Base-by-base conservation (phyloP, 2,888 invertebrate genomes). In the Anaspis maculata region DNA sequence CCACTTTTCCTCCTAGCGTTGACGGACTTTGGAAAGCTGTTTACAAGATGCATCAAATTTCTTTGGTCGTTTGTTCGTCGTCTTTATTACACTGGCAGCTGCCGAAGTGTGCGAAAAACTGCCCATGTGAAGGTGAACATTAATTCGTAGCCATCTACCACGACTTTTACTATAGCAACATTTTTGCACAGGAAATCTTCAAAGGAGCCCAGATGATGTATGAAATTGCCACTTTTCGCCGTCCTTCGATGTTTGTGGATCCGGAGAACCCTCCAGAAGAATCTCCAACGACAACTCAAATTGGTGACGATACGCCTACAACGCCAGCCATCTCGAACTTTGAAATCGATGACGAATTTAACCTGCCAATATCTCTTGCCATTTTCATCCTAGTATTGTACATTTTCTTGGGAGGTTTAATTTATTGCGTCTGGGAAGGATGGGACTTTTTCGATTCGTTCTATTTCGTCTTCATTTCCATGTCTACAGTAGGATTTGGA, bases 401-500 rank as follows among this genome's bases (percentile, higher is more conserved):
- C 65, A 90, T 96, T 25, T 74, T 92, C 37, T 64, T 86, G 10
- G 96, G 96, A 0, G 89, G 90, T 0, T 70, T 79, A 1, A 76
- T 85, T 1, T 95, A 86, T 54, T 77, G 75, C 19, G 57, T 77
- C 10, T 79, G 81, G 74, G 88, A 87, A 62, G 69, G 73, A 0
- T 97, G 96, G 96, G 73, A 74, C n/a, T 87, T 90, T 63, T 84
- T 94, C 53, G 87, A 90, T 38, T 82, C 95, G 0, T 91, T 97
- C 61, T 97, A 97, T 64, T 97, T 96, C 61, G 89, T 96, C 3
- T 96, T 96, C 61, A 88, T 96, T 50, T 92, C 94, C 0, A 87
- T 95, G 79, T 89, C 91, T 1, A 97, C 96, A 1, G 94, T 97
- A 36, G 96, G 96, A n/a, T 87, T 95, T 50, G 94, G 94, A 2